Evolutionary conservation across 2,797 vertebrate species (phyloP).

Genomic region (Synanceia verrucosa): DNA sequence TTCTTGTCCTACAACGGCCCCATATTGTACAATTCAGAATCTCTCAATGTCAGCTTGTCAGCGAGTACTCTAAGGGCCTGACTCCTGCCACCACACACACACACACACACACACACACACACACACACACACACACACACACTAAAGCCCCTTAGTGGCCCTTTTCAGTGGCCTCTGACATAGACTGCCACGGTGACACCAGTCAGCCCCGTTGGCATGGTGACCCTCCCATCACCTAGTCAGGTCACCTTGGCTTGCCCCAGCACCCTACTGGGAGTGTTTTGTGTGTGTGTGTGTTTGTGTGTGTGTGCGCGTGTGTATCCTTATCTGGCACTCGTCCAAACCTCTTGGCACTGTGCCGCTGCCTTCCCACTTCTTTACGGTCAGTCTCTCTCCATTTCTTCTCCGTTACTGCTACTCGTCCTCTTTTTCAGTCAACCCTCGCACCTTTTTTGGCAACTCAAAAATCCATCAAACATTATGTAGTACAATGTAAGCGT

Average conservation of each 20-base stretch:
- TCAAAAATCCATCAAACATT: background rate
- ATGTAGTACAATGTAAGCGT: background rate
- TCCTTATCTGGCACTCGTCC: constrained; percentile 55
- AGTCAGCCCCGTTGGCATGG: constrained; percentile 67
- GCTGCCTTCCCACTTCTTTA: constrained; percentile 36
- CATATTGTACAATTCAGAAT: constrained; percentile 57
- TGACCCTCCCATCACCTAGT: constrained; percentile 68
- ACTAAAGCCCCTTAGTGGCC: constrained; percentile 10
- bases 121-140: constrained; percentile 3
- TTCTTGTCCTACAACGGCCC: constrained; percentile 68
- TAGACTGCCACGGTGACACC: constrained; percentile 57
- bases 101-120: background rate
- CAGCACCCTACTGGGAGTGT: constrained; percentile 39
- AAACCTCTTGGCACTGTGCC: constrained; percentile 56
- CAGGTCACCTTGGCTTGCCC: constrained; percentile 69
- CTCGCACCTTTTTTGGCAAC: background rate
- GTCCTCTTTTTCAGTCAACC: background rate
- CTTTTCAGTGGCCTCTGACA: constrained; percentile 47
- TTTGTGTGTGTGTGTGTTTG: constrained; percentile 8
- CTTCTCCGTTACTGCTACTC: constrained; percentile 8
- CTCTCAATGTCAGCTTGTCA: constrained; percentile 72
- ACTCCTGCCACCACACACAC: constrained; percentile 42
- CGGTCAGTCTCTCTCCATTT: constrained; percentile 18
- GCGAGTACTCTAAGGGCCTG: constrained; percentile 57
- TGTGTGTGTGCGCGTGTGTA: constrained; percentile 6